Percentiles rank a stretch among this genome's conserved stretches.
Conservation (phyloP, 2,113 vertebrate species). For the Channa maculata region DNA sequence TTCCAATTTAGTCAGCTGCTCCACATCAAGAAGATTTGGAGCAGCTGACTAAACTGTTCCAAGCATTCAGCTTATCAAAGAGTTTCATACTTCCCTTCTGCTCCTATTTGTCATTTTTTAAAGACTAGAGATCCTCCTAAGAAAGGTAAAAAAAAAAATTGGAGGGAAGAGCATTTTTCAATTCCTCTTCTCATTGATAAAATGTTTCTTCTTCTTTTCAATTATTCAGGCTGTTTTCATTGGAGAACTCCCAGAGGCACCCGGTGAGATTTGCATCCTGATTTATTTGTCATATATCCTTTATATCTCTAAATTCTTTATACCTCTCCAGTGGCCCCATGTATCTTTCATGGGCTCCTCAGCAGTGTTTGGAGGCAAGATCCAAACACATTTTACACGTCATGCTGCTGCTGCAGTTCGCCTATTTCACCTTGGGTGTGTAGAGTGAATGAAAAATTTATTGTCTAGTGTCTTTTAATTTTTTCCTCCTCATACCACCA, state of each 20-base stretch:
- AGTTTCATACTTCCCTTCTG: constrained; percentile 9
- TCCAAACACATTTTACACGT: constrained; percentile 84
- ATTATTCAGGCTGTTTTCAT: constrained; percentile 85
- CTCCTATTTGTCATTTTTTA: constrained; percentile 23
- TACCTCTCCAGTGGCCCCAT: constrained; percentile 83
- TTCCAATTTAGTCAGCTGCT: too few relatives aligned
- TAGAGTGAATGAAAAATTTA: constrained; percentile 77
- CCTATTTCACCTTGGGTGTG: constrained; percentile 78
- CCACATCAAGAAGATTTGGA: constrained; percentile 60
- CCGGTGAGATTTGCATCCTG: constrained; percentile 86
- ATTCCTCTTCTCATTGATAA: constrained; percentile 81
- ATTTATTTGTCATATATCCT: constrained; percentile 89
- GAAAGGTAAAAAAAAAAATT: constrained; percentile 38
- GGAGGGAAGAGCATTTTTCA: constrained; percentile 58
- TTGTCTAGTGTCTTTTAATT: constrained; percentile 71
- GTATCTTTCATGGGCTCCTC: constrained; percentile 84
- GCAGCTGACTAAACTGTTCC: constrained; percentile 78
- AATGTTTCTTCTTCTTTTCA: constrained; percentile 83
- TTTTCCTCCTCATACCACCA: constrained; percentile 47
- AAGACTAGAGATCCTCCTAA: constrained; percentile 18
- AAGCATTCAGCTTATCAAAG: constrained; percentile 21
- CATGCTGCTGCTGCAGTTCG: constrained; percentile 66
- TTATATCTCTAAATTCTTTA: constrained; percentile 88
- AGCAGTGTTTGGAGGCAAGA: constrained; percentile 75
- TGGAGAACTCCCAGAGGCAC: constrained; percentile 83